Conservation (phyloP, 2,113 vertebrate species). For the Nycticorax nycticorax region DNA sequence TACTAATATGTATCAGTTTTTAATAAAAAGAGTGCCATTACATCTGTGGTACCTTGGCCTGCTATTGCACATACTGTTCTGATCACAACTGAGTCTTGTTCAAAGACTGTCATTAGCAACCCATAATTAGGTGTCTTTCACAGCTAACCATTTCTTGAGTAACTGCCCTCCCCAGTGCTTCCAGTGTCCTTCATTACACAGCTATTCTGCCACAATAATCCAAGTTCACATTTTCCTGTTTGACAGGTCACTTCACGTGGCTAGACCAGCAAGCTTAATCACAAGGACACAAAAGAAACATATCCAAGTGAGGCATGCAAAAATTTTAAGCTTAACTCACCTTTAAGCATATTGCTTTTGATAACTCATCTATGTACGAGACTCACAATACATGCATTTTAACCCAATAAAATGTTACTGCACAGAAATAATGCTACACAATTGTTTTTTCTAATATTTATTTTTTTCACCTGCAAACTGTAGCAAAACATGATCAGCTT, state of each 20-base stretch:
- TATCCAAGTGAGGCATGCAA: neutral
- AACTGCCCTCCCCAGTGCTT: neutral
- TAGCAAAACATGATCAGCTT: slow-evolving; percentile 90
- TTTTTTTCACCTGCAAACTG: slow-evolving; percentile 87
- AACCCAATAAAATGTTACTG: slow-evolving; percentile 63
- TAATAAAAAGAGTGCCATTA: neutral
- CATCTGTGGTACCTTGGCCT: neutral
- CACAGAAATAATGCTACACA: slow-evolving; percentile 75
- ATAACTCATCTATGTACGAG: neutral
- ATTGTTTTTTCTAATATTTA: slow-evolving; percentile 83
- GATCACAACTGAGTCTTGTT: neutral
- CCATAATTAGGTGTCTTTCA: neutral
- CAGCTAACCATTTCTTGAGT: neutral
- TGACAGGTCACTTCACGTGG: neutral
- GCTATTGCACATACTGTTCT: neutral
- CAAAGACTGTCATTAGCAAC: neutral
- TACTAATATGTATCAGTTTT: neutral
- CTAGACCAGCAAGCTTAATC: neutral
- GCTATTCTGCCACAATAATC: neutral
- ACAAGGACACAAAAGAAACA: neutral
- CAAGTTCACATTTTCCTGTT: neutral
- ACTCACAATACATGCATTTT: neutral
- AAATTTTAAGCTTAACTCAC: neutral
- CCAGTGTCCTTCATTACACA: neutral
- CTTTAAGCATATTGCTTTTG: neutral